These are phyloP conservation scores for Sebastes dallii DNA, from an alignment of 2,797 vertebrate species.

Conservation along the genomic window DNA sequence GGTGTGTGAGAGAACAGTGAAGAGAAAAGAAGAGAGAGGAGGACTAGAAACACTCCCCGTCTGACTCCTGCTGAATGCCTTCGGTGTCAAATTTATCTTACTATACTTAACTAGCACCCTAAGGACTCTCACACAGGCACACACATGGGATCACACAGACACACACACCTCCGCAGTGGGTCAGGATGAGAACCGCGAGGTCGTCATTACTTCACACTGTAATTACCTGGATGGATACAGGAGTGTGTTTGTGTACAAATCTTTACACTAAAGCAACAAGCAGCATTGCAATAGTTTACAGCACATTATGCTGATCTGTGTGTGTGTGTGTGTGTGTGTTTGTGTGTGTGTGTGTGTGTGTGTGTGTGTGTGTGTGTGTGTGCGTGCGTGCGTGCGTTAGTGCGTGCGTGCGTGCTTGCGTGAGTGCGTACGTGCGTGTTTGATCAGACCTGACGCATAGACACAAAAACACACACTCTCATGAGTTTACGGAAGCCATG, in stretches of 20 bases:
- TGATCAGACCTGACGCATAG: not conserved
- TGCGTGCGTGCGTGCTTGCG: fast-evolving
- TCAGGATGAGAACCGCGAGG: constrained; percentile 23
- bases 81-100: constrained; percentile 68
- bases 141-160: constrained; percentile 13
- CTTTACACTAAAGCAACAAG: not conserved
- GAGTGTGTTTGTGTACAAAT: not conserved
- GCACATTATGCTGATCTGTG: not conserved
- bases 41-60: constrained; percentile 30
- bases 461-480: not conserved
- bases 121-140: constrained; percentile 32
- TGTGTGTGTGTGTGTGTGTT: not conserved
- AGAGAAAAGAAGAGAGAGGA: not conserved
- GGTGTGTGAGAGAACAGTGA: constrained; percentile 10
- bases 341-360: not conserved
- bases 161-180: constrained; percentile 36
- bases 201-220: constrained; percentile 46
- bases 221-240: constrained; percentile 36
- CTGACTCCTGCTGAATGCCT: constrained; percentile 52
- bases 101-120: constrained; percentile 68
- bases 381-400: fast-evolving
- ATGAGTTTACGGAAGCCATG: not conserved
- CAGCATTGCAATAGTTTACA: not conserved
- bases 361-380: fast-evolving
- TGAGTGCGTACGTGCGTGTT: fast-evolving